These are phyloP conservation scores for Papilio polytes DNA, from an alignment of 1,140 invertebrate species.

Conservation along the genomic window DNA sequence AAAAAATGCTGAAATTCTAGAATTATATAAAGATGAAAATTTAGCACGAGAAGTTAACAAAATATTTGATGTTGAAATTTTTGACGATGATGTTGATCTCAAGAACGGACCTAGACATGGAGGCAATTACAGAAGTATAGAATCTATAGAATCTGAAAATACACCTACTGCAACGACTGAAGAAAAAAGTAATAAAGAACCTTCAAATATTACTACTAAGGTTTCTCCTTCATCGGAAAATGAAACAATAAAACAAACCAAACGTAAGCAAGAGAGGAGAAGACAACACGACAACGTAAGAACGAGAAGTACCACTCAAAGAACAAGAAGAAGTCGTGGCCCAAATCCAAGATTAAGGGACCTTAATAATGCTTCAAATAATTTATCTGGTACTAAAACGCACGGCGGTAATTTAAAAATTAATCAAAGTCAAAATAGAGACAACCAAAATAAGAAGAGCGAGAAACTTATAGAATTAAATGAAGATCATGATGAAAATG, in stretches of 20 bases:
- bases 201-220: conserved; percentile 43
- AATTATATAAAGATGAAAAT: conserved; percentile 76
- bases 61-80: conserved; percentile 77
- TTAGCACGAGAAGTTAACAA: conserved; percentile 77
- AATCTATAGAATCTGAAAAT: conserved; percentile 44
- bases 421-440: conserved; percentile 40
- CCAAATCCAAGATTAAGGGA: conserved; percentile 60
- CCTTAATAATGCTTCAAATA: conserved; percentile 48
- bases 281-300: conserved; percentile 19
- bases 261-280: conserved; percentile 47
- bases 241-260: conserved; percentile 59
- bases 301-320: conserved; percentile 49
- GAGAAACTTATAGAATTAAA: conserved; percentile 68
- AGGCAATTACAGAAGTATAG: conserved; percentile 74
- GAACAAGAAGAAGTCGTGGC: conserved; percentile 44
- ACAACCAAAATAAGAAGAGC: conserved; percentile 50
- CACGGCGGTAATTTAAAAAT: conserved; percentile 64
- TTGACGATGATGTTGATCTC: conserved; percentile 67
- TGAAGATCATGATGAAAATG: conserved; percentile 54
- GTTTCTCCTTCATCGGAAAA: conserved; percentile 49
- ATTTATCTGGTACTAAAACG: conserved; percentile 43
- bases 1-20: conserved; percentile 65
- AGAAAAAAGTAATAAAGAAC: conserved; percentile 55
- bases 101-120: conserved; percentile 73
- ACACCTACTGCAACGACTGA: conserved; percentile 16